phyloP scores from a whole-genome alignment of 1,140 invertebrate genomes.

The Anoplolepis gracilipes region DNA sequence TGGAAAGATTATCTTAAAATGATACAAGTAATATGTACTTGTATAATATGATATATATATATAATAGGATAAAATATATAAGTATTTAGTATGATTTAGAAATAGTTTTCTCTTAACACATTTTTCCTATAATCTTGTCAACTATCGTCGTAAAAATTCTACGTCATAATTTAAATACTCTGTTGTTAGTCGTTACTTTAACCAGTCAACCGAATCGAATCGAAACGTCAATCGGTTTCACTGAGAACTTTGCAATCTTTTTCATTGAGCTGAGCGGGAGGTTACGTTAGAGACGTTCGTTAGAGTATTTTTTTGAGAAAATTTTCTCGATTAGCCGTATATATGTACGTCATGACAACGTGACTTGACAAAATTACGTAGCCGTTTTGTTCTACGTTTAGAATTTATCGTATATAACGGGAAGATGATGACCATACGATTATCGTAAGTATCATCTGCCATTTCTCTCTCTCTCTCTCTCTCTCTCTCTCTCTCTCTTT shows the following conservation, averaged over 20 bases:
- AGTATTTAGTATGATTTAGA: background rate
- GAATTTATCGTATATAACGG: slow-evolving; percentile 74
- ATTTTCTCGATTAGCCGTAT: slow-evolving; percentile 40
- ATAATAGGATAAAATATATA: no score
- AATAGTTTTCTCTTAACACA: background rate
- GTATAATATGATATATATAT: no score
- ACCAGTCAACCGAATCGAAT: background rate
- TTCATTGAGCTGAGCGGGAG: background rate
- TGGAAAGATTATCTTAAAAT: background rate
- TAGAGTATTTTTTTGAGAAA: slow-evolving; percentile 31
- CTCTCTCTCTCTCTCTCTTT: slow-evolving; percentile 52
- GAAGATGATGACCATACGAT: slow-evolving; percentile 74
- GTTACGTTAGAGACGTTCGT: slow-evolving; percentile 31
- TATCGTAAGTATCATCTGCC: slow-evolving; percentile 69
- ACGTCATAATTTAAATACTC: background rate
- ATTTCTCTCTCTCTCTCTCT: slow-evolving; percentile 52
- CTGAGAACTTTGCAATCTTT: slow-evolving; percentile 8
- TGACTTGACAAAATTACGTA: slow-evolving; percentile 70
- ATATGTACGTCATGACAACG: slow-evolving; percentile 51
- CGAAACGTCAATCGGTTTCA: background rate
- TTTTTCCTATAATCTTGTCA: background rate
- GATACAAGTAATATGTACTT: no score
- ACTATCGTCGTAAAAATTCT: background rate
- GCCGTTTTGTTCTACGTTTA: slow-evolving; percentile 73
- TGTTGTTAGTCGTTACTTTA: background rate